Evolutionary conservation across 2,888 invertebrate species (phyloP).

Genomic region (Lacanobia oleracea): DNA sequence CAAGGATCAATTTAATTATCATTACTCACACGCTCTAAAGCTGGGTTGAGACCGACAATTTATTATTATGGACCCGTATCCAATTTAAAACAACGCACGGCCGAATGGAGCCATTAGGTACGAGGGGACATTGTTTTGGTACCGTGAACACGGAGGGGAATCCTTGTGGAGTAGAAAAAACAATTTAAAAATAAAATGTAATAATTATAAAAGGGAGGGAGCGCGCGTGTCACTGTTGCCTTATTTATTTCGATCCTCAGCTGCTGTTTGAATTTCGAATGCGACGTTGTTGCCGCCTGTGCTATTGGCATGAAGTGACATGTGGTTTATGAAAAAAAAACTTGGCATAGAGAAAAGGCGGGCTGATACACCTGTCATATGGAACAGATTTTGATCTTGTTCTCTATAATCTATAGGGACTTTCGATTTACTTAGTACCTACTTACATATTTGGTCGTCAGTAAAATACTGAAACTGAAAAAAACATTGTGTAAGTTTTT

Average conservation of each 20-base stretch:
- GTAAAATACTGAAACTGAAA: background rate
- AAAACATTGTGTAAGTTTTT: background rate
- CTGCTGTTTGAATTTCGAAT: slow-evolving; percentile 86
- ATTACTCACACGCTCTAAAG: slow-evolving; percentile 86
- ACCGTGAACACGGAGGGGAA: slow-evolving; percentile 86
- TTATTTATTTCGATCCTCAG: slow-evolving; percentile 88
- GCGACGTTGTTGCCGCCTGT: slow-evolving; percentile 71
- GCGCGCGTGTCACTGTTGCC: slow-evolving; percentile 87
- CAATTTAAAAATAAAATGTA: slow-evolving; percentile 91
- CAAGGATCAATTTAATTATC: slow-evolving; percentile 88
- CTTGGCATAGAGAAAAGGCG: slow-evolving; percentile 33
- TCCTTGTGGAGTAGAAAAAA: slow-evolving; percentile 88
- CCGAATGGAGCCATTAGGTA: slow-evolving; percentile 85
- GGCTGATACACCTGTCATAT: slow-evolving; percentile 64
- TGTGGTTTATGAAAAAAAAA: slow-evolving; percentile 76
- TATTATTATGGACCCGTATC: slow-evolving; percentile 90
- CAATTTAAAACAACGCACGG: slow-evolving; percentile 90
- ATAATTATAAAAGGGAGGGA: slow-evolving; percentile 89
- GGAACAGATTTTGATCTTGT: background rate
- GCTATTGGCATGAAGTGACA: slow-evolving; percentile 74
- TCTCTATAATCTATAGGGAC: background rate
- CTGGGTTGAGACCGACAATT: slow-evolving; percentile 89
- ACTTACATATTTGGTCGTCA: background rate
- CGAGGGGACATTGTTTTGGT: slow-evolving; percentile 87
- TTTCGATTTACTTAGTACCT: background rate